Evolutionary conservation across 2,113 vertebrate genomes (phyloP).

Genomic region (Bufo bufo): DNA sequence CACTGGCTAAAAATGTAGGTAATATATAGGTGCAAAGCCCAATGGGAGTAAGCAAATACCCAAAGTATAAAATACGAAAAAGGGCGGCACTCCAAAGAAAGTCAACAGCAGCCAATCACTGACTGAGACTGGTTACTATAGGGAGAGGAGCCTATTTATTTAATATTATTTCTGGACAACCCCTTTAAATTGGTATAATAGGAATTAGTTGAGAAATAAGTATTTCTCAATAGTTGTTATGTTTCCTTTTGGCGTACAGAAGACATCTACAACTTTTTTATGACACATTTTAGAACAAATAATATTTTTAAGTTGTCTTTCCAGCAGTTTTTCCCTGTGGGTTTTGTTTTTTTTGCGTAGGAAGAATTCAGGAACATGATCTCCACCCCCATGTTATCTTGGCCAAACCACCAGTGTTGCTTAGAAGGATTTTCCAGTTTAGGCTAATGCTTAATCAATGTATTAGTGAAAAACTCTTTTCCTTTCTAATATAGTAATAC

Average conservation of each 20-base stretch:
- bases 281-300: neutral
- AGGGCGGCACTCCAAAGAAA: no score
- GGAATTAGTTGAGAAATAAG: neutral
- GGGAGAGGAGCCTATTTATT: no score
- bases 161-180: no score
- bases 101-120: no score
- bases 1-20: no score
- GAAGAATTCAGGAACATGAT: slow-evolving; percentile 15
- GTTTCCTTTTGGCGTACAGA: neutral
- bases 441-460: neutral
- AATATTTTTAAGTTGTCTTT: neutral
- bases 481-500: neutral
- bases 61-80: no score
- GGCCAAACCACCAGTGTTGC: slow-evolving; percentile 8
- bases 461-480: neutral
- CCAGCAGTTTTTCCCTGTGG: slow-evolving; percentile 22
- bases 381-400: slow-evolving; percentile 24
- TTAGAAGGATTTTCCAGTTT: neutral
- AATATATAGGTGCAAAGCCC: no score
- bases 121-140: no score
- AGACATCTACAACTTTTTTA: neutral
- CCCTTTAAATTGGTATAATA: neutral
- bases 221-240: neutral
- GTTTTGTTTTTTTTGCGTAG: slow-evolving; percentile 20
- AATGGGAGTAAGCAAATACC: no score